Evolutionary conservation across 1,140 invertebrate genomes (phyloP), one percentile per base, ranked within the genome.

Genomic region (Sycophaga agraensis): DNA sequence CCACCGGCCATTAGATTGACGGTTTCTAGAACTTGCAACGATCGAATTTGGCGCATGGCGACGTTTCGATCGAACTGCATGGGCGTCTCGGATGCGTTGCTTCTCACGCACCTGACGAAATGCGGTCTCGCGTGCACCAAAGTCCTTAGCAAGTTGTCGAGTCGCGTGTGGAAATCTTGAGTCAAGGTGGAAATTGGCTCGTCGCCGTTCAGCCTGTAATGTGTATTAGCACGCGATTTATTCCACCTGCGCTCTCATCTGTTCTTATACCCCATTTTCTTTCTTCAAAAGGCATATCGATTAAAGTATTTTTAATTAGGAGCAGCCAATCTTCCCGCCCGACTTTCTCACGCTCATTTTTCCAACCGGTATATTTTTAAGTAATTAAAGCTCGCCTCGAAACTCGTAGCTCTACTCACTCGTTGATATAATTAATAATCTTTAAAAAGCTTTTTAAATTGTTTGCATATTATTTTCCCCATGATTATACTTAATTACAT

Each of bases 1-100:
- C 82, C 90, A 65, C 89, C 89, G 16, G 94, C 93, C 94, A 97
- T 97, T 28, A 97, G 79, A 77, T 96, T 95, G 16, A 96, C 93
- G 24, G 95, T 97, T 82, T 97, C 94, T 19, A 96, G 80, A n/a
- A 96, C 88, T 82, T 97, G 94, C 28, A 97, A 82, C 1, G 94
- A 92, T 26, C 93, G 84, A 60, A 97, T 91, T 83, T 97, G 91
- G 66, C 86, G 83, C 71, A 93, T 91, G 14, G 96, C 90, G 1
- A 88, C 87, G 16, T 84, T 82, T 34, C 92, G 84, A 71, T 96
- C 93, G 72, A 96, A 93, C 64, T 87, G 83, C 70, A 89, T 87
- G 7, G 90, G 85, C 8, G 84, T 86, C 79, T 96, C 93, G 4
- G 83, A 84, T 19, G 86, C 83, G 77, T 96, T 96, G 68, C 91